Conservation (phyloP, 2,888 invertebrate genomes). For the Dyspetes luteomarginatus region DNA sequence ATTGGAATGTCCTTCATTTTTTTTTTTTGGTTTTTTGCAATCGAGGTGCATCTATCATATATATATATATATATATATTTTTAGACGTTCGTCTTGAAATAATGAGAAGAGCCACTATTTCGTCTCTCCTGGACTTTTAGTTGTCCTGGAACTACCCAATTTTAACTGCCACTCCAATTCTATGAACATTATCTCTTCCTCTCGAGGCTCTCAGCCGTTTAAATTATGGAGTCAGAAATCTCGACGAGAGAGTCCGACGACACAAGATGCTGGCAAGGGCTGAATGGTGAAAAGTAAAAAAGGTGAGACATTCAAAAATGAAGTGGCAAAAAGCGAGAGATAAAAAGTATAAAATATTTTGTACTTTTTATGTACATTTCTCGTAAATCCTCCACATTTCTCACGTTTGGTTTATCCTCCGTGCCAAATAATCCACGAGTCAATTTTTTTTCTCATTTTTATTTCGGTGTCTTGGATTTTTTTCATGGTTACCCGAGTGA, state of each 20-base stretch:
- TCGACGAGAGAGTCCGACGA: background rate
- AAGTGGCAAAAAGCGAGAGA: conserved; percentile 3
- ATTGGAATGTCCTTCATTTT: no score
- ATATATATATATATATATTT: no score
- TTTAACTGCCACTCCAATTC: conserved; percentile 13
- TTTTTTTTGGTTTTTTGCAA: no score
- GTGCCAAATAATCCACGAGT: no score
- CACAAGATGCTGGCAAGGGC: background rate
- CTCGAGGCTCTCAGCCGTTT: background rate
- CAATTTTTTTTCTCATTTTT: conserved; percentile 3
- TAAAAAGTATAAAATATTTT: background rate
- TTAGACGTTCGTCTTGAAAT: no score
- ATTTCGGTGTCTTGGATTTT: conserved; percentile 7
- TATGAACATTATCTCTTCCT: background rate
- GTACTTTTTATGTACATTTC: conserved; percentile 8
- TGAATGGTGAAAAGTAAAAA: background rate
- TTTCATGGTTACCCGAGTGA: background rate
- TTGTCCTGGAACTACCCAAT: no score
- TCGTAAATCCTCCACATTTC: conserved; percentile 5
- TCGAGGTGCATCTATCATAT: background rate
- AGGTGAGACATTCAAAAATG: background rate
- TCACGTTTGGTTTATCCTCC: background rate
- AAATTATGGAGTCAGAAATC: background rate
- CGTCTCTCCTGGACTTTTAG: no score
- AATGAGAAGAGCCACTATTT: no score